Percentiles rank a stretch among this genome's conserved stretches.
Conservation (phyloP, 2,888 invertebrate species). For the Meliscaeva auricollis region DNA sequence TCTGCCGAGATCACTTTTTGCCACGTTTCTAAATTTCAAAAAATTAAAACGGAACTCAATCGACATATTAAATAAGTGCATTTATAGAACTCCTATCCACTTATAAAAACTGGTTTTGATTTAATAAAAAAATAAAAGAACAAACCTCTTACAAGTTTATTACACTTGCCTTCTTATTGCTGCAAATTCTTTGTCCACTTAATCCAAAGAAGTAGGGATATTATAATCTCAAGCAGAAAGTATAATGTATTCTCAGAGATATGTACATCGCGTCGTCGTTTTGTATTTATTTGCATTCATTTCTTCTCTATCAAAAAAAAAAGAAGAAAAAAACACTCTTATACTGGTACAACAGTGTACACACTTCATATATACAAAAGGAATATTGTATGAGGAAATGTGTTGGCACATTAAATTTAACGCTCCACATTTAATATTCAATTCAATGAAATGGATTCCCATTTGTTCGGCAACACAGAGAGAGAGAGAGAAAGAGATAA, state of each 20-base stretch:
- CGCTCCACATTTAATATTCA: constrained; percentile 70
- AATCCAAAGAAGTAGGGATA: constrained; percentile 13
- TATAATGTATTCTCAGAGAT: too few species aligned
- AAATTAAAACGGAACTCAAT: background rate
- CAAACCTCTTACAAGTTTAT: background rate
- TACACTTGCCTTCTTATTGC: constrained; percentile 16
- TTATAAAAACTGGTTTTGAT: constrained; percentile 12
- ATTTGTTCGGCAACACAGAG: too few species aligned
- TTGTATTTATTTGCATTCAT: constrained; percentile 5
- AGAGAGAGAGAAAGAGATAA: constrained; percentile 22
- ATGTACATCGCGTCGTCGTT: background rate
- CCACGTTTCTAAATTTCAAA: too few species aligned
- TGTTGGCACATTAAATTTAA: constrained; percentile 64
- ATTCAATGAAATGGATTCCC: constrained; percentile 53
- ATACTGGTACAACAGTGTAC: too few species aligned
- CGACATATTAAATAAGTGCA: constrained; percentile 9
- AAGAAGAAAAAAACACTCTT: too few species aligned
- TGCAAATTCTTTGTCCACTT: constrained; percentile 27
- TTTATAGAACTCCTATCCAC: background rate
- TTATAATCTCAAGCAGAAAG: constrained; percentile 8
- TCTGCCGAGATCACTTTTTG: too few species aligned
- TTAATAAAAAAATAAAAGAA: background rate
- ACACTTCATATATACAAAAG: constrained; percentile 16
- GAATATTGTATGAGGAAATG: constrained; percentile 47
- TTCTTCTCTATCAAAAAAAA: constrained; percentile 1